A percentile compares a stretch with the other conserved stretches of the same genome.
Evolutionary conservation across 2,113 vertebrate genomes (phyloP).

Genomic region (Neodontobutis hainanensis): DNA sequence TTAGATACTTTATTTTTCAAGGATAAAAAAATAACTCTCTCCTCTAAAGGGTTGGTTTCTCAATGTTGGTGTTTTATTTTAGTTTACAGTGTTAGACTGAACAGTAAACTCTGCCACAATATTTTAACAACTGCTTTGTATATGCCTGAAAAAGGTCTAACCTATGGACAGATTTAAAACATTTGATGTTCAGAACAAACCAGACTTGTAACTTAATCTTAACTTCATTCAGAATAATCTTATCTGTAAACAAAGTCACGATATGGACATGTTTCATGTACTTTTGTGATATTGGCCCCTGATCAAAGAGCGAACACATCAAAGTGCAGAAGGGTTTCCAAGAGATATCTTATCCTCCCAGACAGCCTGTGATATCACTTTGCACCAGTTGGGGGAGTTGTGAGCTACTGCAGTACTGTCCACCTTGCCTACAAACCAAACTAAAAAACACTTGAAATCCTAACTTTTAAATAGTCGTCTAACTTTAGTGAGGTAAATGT

Average conservation of each 20-base stretch:
- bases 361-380: not conserved
- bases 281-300: not conserved
- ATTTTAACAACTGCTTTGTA: no score
- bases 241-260: not conserved
- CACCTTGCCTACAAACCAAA: not conserved
- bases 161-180: not conserved
- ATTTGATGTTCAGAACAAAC: not conserved
- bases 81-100: not conserved
- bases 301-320: slow-evolving; percentile 5
- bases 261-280: not conserved
- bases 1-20: slow-evolving; percentile 13
- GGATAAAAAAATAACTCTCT: slow-evolving; percentile 7
- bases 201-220: not conserved
- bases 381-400: slow-evolving; percentile 6
- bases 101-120: no score
- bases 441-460: no score
- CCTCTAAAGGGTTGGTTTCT: not conserved
- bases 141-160: no score
- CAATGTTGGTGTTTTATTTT: not conserved
- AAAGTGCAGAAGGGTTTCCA: slow-evolving; percentile 1
- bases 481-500: no score
- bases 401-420: not conserved
- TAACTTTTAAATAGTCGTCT: no score
- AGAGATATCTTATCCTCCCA: slow-evolving; percentile 8
- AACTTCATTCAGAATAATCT: slow-evolving; percentile 7